These are phyloP conservation scores for Megalonaias nervosa DNA, from an alignment of 1,140 invertebrate species.

Conservation along the genomic window DNA sequence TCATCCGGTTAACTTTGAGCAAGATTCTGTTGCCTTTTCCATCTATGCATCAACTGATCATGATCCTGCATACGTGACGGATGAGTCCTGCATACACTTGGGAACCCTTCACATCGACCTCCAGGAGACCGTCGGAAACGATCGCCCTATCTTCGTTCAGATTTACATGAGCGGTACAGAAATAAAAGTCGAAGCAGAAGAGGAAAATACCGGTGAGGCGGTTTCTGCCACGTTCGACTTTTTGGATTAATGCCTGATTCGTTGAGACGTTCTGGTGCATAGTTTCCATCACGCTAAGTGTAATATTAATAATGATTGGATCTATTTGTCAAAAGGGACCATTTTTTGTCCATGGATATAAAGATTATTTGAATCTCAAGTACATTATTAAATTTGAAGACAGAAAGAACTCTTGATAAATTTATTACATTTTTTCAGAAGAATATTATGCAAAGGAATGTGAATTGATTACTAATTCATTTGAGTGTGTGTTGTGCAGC, in stretches of 20 bases:
- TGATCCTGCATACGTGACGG: background rate
- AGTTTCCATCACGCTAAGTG: too few relatives aligned
- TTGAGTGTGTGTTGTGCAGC: too few relatives aligned
- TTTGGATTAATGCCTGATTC: background rate
- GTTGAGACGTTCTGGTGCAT: too few relatives aligned
- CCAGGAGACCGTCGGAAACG: background rate
- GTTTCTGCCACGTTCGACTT: constrained; percentile 1
- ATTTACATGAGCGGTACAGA: constrained; percentile 19
- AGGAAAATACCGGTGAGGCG: background rate
- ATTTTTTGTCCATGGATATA: too few relatives aligned
- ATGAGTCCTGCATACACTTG: background rate
- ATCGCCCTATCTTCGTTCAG: background rate
- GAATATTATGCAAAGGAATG: too few relatives aligned
- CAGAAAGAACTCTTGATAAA: too few relatives aligned
- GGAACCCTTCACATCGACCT: background rate
- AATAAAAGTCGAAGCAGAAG: constrained; percentile 6
- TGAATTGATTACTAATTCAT: too few relatives aligned
- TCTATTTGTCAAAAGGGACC: too few relatives aligned
- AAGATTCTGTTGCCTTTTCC: background rate
- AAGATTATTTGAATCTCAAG: too few relatives aligned
- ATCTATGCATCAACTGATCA: constrained; percentile 2
- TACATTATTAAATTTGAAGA: too few relatives aligned
- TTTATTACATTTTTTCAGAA: too few relatives aligned
- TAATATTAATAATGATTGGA: too few relatives aligned
- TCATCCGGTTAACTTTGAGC: background rate